These are phyloP conservation scores for Saturnia japonica DNA, from an alignment of 2,888 invertebrate species.

Conservation along the genomic window DNA sequence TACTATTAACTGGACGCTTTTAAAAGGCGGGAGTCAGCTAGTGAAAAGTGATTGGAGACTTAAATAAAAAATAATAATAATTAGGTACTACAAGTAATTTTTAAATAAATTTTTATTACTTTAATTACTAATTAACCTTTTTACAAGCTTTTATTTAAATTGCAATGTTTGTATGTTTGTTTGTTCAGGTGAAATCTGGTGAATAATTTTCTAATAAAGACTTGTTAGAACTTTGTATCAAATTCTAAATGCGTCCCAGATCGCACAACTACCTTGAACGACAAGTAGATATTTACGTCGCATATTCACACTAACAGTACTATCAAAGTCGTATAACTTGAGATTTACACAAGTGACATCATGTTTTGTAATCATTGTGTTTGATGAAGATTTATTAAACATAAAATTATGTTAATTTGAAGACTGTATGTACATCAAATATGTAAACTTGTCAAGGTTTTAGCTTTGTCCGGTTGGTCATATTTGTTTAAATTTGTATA, in stretches of 20 bases:
- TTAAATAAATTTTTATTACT: no score
- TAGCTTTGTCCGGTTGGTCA: background rate
- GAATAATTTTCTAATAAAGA: no score
- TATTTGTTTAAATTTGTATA: slow-evolving; percentile 1
- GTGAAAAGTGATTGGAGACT: no score
- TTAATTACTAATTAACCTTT: no score
- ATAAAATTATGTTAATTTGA: slow-evolving; percentile 12
- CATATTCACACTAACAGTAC: slow-evolving; percentile 18
- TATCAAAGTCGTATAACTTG: slow-evolving; percentile 16
- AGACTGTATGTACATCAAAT: background rate
- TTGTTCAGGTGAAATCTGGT: no score
- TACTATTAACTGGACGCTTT: no score
- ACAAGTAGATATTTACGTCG: slow-evolving; percentile 11
- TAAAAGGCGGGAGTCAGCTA: no score
- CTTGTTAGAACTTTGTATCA: no score
- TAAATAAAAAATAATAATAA: no score
- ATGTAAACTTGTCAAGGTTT: background rate
- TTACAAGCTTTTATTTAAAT: no score
- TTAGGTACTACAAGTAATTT: no score
- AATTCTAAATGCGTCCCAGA: slow-evolving; percentile 8
- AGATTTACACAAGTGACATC: slow-evolving; percentile 22
- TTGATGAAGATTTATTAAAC: slow-evolving; percentile 17
- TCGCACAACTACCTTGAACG: slow-evolving; percentile 18
- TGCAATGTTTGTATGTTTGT: no score
- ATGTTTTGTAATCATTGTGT: slow-evolving; percentile 15